Conservation (phyloP, 2,113 vertebrate species). For the Halcyon senegalensis region DNA sequence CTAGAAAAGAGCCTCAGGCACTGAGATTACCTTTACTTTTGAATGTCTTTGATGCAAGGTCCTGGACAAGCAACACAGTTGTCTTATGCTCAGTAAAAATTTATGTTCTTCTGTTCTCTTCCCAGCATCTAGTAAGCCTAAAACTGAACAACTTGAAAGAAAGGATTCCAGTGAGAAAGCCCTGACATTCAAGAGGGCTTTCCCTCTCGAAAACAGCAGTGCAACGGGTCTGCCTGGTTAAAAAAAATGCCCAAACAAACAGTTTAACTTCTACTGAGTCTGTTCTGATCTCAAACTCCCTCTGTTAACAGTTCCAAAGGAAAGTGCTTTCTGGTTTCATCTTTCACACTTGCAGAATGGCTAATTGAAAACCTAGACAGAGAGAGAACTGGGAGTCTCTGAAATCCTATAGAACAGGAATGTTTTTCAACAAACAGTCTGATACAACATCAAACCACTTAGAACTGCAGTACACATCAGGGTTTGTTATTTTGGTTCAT, state of each 20-base stretch:
- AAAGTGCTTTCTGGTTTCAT: neutral
- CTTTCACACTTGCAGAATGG: neutral
- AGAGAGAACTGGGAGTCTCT: neutral
- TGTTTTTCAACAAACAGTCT: neutral
- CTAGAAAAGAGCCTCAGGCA: neutral
- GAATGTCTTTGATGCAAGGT: neutral
- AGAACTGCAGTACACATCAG: neutral
- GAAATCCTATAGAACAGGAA: neutral
- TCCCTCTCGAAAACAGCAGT: neutral
- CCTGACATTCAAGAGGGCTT: neutral
- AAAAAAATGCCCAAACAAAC: neutral
- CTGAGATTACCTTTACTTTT: neutral
- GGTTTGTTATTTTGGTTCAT: neutral
- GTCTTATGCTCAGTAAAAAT: neutral
- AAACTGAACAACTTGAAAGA: neutral
- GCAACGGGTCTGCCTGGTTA: neutral
- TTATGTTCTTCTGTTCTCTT: neutral
- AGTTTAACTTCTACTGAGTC: neutral
- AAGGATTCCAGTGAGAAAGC: neutral
- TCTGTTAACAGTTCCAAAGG: neutral
- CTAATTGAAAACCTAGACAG: neutral
- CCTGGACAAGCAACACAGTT: neutral
- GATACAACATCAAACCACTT: neutral
- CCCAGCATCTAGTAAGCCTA: neutral
- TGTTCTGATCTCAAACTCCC: neutral